These are phyloP conservation scores for Cylas formicarius DNA, from an alignment of 1,140 invertebrate genomes.

Conservation along the genomic window DNA sequence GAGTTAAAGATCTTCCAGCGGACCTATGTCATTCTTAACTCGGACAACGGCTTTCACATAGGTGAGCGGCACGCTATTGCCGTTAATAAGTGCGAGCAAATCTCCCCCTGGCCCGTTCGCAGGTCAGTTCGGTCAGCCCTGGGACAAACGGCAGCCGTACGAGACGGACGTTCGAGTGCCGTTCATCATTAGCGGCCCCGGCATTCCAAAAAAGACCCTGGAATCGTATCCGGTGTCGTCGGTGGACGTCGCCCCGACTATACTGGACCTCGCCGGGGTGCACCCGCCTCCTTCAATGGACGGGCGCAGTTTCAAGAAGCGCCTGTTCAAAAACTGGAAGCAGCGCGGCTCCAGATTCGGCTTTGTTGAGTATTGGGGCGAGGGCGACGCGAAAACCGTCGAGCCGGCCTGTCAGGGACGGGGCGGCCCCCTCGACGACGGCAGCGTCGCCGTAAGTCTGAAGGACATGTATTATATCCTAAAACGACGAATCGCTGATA, in stretches of 20 bases:
- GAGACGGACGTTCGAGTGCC: constrained; percentile 82
- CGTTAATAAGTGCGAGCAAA: background rate
- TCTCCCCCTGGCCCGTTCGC: no score
- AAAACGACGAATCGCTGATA: no score
- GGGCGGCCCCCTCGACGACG: no score
- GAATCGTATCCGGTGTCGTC: constrained; percentile 56
- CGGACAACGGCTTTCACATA: constrained; percentile 86
- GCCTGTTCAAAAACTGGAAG: constrained; percentile 25
- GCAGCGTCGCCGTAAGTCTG: constrained; percentile 51
- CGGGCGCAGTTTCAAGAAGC: constrained; percentile 52
- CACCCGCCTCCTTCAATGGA: constrained; percentile 50
- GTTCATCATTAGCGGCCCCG: constrained; percentile 70
- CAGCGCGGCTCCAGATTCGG: constrained; percentile 36
- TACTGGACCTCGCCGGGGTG: constrained; percentile 55
- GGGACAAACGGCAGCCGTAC: constrained; percentile 83
- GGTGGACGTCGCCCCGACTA: constrained; percentile 77
- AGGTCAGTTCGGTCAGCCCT: constrained; percentile 78
- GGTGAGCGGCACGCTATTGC: constrained; percentile 45
- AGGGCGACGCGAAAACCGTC: constrained; percentile 46
- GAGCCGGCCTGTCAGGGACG: constrained; percentile 50
- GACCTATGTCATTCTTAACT: constrained; percentile 77
- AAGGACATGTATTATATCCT: background rate
- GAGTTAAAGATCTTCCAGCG: constrained; percentile 52
- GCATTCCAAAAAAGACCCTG: constrained; percentile 45
- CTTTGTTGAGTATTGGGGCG: constrained; percentile 73